A percentile compares a stretch with the other conserved stretches of the same genome.
Evolutionary conservation across 2,888 invertebrate species (phyloP).

Genomic region (Griposia aprilina): DNA sequence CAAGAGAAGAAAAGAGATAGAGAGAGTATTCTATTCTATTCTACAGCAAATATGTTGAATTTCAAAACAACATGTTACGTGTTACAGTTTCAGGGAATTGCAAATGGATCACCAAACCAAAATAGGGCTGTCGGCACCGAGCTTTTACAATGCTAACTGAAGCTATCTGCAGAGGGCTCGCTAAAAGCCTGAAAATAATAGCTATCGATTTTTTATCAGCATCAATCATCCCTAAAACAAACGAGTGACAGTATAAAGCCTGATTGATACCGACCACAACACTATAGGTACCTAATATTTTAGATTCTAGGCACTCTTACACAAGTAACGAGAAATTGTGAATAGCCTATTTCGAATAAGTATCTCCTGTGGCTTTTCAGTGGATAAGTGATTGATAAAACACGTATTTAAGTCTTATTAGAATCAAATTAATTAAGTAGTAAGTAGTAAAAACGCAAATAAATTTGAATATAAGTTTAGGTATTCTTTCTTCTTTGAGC

Average conservation of each 20-base stretch:
- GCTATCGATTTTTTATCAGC: slow-evolving; percentile 41
- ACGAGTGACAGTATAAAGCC: slow-evolving; percentile 29
- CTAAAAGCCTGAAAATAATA: slow-evolving; percentile 52
- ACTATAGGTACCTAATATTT: not conserved
- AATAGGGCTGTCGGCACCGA: slow-evolving; percentile 5
- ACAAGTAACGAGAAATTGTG: too few species aligned
- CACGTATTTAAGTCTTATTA: not conserved
- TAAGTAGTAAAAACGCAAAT: too few species aligned
- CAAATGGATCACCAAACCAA: slow-evolving; percentile 24
- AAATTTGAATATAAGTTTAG: not conserved
- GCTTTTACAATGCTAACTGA: slow-evolving; percentile 25
- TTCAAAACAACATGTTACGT: not conserved
- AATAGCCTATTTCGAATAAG: not conserved
- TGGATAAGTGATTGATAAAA: not conserved
- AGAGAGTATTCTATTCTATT: not conserved
- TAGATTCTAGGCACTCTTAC: not conserved
- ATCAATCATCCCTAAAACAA: slow-evolving; percentile 53
- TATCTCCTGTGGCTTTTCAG: too few species aligned
- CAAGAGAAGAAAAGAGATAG: too few species aligned
- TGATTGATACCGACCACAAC: slow-evolving; percentile 19
- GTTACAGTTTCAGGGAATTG: slow-evolving; percentile 3
- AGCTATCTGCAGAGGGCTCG: slow-evolving; percentile 8
- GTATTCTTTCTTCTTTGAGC: not conserved
- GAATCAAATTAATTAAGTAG: not conserved
- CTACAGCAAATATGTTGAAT: not conserved